phyloP scores from a whole-genome alignment of 2,888 invertebrate species.

The Troides helena region DNA sequence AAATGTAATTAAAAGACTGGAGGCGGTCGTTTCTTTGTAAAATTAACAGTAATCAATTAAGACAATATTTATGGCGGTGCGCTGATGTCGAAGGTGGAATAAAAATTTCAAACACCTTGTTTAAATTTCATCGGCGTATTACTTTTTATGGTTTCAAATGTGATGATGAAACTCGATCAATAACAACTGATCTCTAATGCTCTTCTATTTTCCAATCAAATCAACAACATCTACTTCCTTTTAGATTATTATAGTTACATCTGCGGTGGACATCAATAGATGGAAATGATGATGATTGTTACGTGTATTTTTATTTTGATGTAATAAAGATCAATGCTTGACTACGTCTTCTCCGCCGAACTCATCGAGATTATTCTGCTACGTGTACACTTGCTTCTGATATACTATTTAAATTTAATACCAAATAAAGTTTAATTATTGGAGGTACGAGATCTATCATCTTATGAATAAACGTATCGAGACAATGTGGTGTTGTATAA shows the following conservation, averaged over 20 bases:
- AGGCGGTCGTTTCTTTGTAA: slow-evolving; percentile 58
- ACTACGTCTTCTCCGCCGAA: too few species aligned
- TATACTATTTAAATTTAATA: too few species aligned
- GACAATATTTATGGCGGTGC: slow-evolving; percentile 60
- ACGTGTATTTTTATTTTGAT: too few species aligned
- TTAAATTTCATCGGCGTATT: slow-evolving; percentile 47
- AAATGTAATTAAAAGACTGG: slow-evolving; percentile 66
- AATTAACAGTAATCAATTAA: slow-evolving; percentile 71
- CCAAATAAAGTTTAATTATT: too few species aligned
- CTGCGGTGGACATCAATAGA: too few species aligned
- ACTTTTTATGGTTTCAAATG: slow-evolving; percentile 18
- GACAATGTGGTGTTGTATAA: too few species aligned
- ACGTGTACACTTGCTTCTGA: too few species aligned
- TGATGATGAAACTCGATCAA: slow-evolving; percentile 1
- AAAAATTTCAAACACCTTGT: slow-evolving; percentile 56
- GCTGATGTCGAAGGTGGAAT: slow-evolving; percentile 39
- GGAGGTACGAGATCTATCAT: too few species aligned
- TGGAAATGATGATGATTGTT: too few species aligned
- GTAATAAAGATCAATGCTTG: too few species aligned
- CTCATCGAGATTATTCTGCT: too few species aligned
- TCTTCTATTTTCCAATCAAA: neutral
- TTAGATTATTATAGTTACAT: neutral
- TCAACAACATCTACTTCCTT: neutral
- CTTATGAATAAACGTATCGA: too few species aligned
- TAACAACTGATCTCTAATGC: neutral